Percentiles rank a stretch among this genome's conserved stretches.
Evolutionary conservation across 2,888 invertebrate genomes (phyloP).

Genomic region (Pheosia gnoma): DNA sequence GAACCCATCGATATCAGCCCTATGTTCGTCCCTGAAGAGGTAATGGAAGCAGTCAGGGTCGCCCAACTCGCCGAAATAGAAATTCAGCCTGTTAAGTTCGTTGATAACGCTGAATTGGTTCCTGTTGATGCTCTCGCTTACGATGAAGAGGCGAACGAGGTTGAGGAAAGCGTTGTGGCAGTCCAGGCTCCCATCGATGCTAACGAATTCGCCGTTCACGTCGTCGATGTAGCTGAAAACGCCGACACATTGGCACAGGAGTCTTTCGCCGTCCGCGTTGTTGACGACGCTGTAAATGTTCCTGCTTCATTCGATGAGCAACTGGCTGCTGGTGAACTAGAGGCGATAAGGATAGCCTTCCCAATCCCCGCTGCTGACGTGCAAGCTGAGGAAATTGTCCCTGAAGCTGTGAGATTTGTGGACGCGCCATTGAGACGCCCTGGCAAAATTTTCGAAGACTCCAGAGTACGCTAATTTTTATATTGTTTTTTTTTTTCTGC

Average conservation of each 20-base stretch:
- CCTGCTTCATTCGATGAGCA: slow-evolving; percentile 2
- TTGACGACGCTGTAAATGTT: neutral
- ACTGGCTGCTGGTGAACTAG: slow-evolving; percentile 7
- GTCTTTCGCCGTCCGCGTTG: neutral
- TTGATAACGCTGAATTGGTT: slow-evolving; percentile 15
- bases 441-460: slow-evolving; percentile 37
- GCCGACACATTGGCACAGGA: neutral
- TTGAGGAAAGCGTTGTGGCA: neutral
- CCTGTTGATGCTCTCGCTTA: slow-evolving; percentile 9
- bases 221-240: slow-evolving; percentile 7
- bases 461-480: slow-evolving; percentile 38
- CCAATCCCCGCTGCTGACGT: too few species aligned
- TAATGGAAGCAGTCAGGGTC: slow-evolving; percentile 24
- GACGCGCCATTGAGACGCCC: slow-evolving; percentile 18
- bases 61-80: slow-evolving; percentile 12
- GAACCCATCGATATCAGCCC: slow-evolving; percentile 30
- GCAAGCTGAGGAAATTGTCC: slow-evolving; percentile 3
- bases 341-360: slow-evolving; percentile 17
- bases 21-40: slow-evolving; percentile 31
- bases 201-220: neutral
- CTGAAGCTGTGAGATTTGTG: slow-evolving; percentile 8
- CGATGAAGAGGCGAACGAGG: slow-evolving; percentile 2
- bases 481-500: neutral
- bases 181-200: neutral
- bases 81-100: slow-evolving; percentile 18